A percentile compares a stretch with the other conserved stretches of the same genome.
Evolutionary conservation across 2,888 invertebrate species (phyloP).

Genomic region (Drosophila niveifrons): DNA sequence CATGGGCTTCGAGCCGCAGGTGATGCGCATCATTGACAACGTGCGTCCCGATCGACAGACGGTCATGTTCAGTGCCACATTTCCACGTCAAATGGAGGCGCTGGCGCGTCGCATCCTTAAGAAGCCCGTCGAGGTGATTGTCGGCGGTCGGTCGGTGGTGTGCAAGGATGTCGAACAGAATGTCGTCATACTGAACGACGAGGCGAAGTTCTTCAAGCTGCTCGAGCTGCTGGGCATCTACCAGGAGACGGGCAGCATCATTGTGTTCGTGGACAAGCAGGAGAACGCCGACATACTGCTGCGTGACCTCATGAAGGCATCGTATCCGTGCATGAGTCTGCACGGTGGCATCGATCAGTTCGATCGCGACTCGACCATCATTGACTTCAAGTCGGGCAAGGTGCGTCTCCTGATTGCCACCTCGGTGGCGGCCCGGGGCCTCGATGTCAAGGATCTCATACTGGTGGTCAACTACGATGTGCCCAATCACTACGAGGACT

Average conservation of each 20-base stretch:
- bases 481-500: slow-evolving; percentile 99
- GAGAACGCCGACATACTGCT: slow-evolving; percentile 97
- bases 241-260: slow-evolving; percentile 95
- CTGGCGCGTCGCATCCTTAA: slow-evolving; percentile 96
- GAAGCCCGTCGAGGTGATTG: slow-evolving; percentile 98
- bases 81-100: slow-evolving; percentile 99
- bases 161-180: slow-evolving; percentile 99
- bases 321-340: slow-evolving; percentile 98
- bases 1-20: slow-evolving; percentile 96
- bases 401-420: slow-evolving; percentile 97
- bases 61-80: slow-evolving; percentile 99
- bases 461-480: slow-evolving; percentile 99
- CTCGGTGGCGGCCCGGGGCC: slow-evolving; percentile 98
- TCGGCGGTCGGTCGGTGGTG: slow-evolving; percentile 98
- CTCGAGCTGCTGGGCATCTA: slow-evolving; percentile 98
- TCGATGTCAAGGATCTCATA: slow-evolving; percentile 99
- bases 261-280: slow-evolving; percentile 99
- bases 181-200: slow-evolving; percentile 96
- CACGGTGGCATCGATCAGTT: slow-evolving; percentile 99
- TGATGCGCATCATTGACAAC: slow-evolving; percentile 98
- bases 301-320: slow-evolving; percentile 97
- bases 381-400: slow-evolving; percentile 98
- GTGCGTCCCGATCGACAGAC: slow-evolving; percentile 98
- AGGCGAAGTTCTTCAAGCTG: slow-evolving; percentile 98
- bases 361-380: slow-evolving; percentile 98